Base-by-base conservation (phyloP, 2,888 invertebrate species). In the Hypsopygia costalis region DNA sequence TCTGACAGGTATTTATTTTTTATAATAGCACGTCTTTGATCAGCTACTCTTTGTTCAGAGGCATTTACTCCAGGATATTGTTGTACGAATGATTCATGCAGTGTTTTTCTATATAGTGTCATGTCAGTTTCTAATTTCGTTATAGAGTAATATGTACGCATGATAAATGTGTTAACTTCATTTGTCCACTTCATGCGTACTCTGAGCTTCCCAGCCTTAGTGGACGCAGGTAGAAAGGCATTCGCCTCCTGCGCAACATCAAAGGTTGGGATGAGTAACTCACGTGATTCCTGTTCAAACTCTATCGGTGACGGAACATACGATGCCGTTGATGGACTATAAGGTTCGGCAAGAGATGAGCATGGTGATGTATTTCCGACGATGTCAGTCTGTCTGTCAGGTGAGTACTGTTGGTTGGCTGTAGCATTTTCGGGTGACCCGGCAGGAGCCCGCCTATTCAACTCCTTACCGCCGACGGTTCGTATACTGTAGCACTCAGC, bases 1-100 rank as follows among this genome's bases (percentile, higher is more conserved):
- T 40, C n/a, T 3, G 34, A 12, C n/a, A 40, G 8, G 6, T 47
- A 11, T 30, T 47, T 49, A 35, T 50, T 55, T 16, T 40, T 43
- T 6, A 48, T 4, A 21, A 55, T 51, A 12, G 40, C 41, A 29
- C 55, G 32, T 39, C 44, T 49, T 44, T 55, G 52, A 11, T 52
- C 52, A 6, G 50, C 38, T 16, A 55, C 30, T 22, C 53, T 36
- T 32, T 58, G 52, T 21, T 44, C 45, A 0, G 48, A 40, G 3
- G 47, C 49, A 21, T 43, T 36, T 29, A 50, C 10, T 6, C 43
- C 39, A 3, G 50, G 51, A n/a, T 44, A 57, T 32, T 43, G 29
- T 27, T 27, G 16, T 21, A 6, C 37, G 11, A 52, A 53, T 11
- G 35, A n/a, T 33, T 41, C 35, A 32, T 52, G 44, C 33, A 56